Base-by-base conservation (phyloP, 2,888 invertebrate species). In the Cephus rjabovi region DNA sequence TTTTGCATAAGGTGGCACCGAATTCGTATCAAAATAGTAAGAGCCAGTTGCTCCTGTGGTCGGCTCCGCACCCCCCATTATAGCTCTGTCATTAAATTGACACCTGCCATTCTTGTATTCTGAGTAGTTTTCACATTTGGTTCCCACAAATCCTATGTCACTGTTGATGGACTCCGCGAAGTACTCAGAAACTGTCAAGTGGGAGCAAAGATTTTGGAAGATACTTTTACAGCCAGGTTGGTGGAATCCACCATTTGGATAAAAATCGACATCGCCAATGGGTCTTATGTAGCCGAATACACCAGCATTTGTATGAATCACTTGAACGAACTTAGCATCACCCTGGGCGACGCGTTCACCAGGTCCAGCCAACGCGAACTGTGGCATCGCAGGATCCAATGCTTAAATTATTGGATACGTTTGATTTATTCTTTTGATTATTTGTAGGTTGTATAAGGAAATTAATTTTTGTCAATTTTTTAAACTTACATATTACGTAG, bases 231-330 rank as follows among this genome's bases (percentile, higher is more conserved):
- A 91, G 1, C 90, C 91, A 0, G 81, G 75, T 80, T 92, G 92
- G 4, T 68, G 76, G 2, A 31, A 15, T 1, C 92, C 92, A 6
- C 92, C 92, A 75, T 92, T 92, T 0, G 92, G 92, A 80, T 88
- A 92, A 79, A 91, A 92, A 78, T 92, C 92, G n/a, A 85, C 86
- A 74, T 91, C 85, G 4, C 92, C 92, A 23, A 92, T 86, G 0
- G 90, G 84, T 0, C 79, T 56, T 0, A 82, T 75, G 77, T 87
- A 90, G 6, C 92, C 91, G 1, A 92, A 84, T 0, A 86, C 76
- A 4, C 90, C 91, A 0, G 86, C 89, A 68, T 89, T 89, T 4
- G 92, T 91, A 81, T 92, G 92, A 69, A 92, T 89, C 6, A 91
- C 89, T 79, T 91, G 89, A 1, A 92, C 92, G 79, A 89, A 87